phyloP scores from a whole-genome alignment of 2,888 invertebrate species.

The Yponomeuta plumbellus region DNA sequence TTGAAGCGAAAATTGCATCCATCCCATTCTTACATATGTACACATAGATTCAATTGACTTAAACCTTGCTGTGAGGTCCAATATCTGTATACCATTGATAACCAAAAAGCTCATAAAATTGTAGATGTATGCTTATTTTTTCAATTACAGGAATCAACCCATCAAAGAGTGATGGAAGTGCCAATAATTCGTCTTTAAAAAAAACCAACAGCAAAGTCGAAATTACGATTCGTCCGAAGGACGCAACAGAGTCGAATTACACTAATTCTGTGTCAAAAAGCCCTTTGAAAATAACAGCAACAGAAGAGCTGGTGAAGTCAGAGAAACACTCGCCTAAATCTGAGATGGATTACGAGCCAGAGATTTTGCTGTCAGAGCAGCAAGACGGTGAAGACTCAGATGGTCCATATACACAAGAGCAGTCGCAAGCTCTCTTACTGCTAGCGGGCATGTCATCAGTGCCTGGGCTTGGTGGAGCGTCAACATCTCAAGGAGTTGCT shows the following conservation, averaged over 20 bases:
- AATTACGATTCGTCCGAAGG: slow-evolving; percentile 48
- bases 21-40: no score
- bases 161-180: slow-evolving; percentile 56
- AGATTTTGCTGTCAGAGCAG: slow-evolving; percentile 65
- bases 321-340: slow-evolving; percentile 67
- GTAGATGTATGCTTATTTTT: not conserved
- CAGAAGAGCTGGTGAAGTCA: slow-evolving; percentile 59
- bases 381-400: slow-evolving; percentile 59
- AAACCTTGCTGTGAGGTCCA: no score
- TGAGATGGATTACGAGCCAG: slow-evolving; percentile 68
- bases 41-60: no score
- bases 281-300: slow-evolving; percentile 44
- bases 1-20: no score
- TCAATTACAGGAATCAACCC: slow-evolving; percentile 62
- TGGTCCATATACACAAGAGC: slow-evolving; percentile 50
- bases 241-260: slow-evolving; percentile 43
- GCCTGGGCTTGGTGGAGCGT: slow-evolving; percentile 49
- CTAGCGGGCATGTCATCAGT: slow-evolving; percentile 62
- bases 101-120: not conserved
- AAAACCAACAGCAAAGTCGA: slow-evolving; percentile 42
- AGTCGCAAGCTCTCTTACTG: slow-evolving; percentile 56
- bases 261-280: slow-evolving; percentile 49
- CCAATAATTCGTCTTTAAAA: slow-evolving; percentile 49
- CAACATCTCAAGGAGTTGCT: slow-evolving; percentile 57
- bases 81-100: no score